These are phyloP conservation scores for Neoseiulus cucumeris DNA, from an alignment of 1,140 invertebrate genomes.

Conservation along the genomic window DNA sequence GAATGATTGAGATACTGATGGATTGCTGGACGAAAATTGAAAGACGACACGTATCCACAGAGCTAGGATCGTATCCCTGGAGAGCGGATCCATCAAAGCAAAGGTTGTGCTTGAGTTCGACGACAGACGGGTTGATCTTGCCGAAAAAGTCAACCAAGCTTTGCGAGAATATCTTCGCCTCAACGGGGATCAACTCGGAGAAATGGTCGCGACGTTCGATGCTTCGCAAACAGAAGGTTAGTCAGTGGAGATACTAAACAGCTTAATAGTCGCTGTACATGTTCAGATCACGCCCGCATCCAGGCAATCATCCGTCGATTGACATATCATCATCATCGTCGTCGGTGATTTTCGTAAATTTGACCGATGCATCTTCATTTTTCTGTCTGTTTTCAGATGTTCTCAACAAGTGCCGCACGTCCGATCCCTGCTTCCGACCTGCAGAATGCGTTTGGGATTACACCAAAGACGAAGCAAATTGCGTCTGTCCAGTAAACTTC, in stretches of 20 bases:
- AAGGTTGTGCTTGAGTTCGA: not conserved
- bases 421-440: not conserved
- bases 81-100: conserved; percentile 5
- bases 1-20: too few relatives aligned
- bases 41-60: not conserved
- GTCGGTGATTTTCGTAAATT: too few relatives aligned
- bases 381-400: not conserved
- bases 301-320: too few relatives aligned
- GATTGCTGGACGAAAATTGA: too few relatives aligned
- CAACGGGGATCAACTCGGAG: not conserved
- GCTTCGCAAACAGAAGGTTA: not conserved
- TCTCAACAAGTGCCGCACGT: not conserved
- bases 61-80: not conserved
- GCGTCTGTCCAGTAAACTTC: not conserved
- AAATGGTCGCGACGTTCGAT: not conserved
- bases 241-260: not conserved
- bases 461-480: not conserved
- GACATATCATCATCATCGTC: too few relatives aligned
- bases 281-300: too few relatives aligned
- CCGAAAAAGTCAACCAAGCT: not conserved
- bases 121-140: not conserved
- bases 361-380: not conserved
- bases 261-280: too few relatives aligned
- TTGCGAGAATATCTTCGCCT: not conserved
- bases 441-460: not conserved